Evolutionary conservation across 2,113 vertebrate species (phyloP).

Genomic region (Taxidea taxus): DNA sequence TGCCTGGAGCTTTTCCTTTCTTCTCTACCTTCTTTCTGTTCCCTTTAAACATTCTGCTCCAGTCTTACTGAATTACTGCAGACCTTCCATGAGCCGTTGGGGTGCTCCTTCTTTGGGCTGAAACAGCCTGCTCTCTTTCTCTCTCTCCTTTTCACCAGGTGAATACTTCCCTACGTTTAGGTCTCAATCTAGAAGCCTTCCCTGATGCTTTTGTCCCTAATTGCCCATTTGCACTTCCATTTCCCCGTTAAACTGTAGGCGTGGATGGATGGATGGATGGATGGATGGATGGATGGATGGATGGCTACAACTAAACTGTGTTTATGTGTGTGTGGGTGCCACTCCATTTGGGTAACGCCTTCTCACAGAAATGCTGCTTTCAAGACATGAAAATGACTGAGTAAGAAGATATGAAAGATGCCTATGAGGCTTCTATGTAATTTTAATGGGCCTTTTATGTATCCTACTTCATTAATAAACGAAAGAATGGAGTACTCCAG

Average conservation of each 20-base stretch:
- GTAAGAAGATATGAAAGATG: constrained; percentile 56
- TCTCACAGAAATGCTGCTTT: constrained; percentile 39
- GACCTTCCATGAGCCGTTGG: neutral
- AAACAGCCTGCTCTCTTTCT: neutral
- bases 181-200: neutral
- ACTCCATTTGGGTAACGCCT: neutral
- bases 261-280: neutral
- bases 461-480: constrained; percentile 69
- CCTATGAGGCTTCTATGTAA: constrained; percentile 59
- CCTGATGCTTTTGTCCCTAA: neutral
- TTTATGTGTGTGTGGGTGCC: neutral
- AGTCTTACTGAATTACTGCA: neutral
- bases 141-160: neutral
- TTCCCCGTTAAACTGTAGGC: neutral
- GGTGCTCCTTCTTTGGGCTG: neutral
- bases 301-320: neutral
- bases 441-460: constrained; percentile 69
- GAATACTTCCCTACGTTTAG: neutral
- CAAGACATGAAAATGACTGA: constrained; percentile 56
- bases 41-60: neutral
- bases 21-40: neutral
- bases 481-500: constrained; percentile 45
- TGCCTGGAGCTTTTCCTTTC: neutral
- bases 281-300: neutral
- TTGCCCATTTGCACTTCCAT: neutral